Conservation (phyloP, 2,888 invertebrate species). For the Boloria selene region DNA sequence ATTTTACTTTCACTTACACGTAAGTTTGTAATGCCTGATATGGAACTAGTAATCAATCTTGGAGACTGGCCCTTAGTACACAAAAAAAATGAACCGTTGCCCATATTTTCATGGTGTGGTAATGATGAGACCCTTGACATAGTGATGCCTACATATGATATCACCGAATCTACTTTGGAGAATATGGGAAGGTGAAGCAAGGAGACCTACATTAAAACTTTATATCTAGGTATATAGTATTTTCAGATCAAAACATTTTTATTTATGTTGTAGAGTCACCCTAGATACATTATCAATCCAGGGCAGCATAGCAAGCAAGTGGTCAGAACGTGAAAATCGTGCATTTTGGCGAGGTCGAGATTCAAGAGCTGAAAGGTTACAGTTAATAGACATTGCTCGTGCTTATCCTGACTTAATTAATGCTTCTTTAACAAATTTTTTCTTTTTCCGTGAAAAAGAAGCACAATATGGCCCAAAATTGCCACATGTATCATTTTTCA, state of each 20-base stretch:
- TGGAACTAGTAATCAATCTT: slow-evolving; percentile 95
- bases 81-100: slow-evolving; percentile 82
- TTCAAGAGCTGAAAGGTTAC: slow-evolving; percentile 91
- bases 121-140: slow-evolving; percentile 93
- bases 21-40: slow-evolving; percentile 91
- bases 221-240: background rate
- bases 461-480: slow-evolving; percentile 92
- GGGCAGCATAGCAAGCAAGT: slow-evolving; percentile 86
- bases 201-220: background rate
- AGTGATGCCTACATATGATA: slow-evolving; percentile 96
- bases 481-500: slow-evolving; percentile 93
- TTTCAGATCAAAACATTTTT: background rate
- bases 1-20: slow-evolving; percentile 91
- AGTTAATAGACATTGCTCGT: slow-evolving; percentile 90
- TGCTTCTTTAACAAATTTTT: slow-evolving; percentile 96
- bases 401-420: slow-evolving; percentile 89
- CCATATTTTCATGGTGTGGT: slow-evolving; percentile 98
- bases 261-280: slow-evolving; percentile 85
- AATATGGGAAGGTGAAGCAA: slow-evolving; percentile 92
- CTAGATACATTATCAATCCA: slow-evolving; percentile 96
- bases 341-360: slow-evolving; percentile 97
- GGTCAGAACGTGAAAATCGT: slow-evolving; percentile 88
- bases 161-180: slow-evolving; percentile 95
- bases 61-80: slow-evolving; percentile 97
- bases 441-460: slow-evolving; percentile 94